Base-by-base conservation (phyloP, 2,113 vertebrate species). In the Spea multiplicata region DNA sequence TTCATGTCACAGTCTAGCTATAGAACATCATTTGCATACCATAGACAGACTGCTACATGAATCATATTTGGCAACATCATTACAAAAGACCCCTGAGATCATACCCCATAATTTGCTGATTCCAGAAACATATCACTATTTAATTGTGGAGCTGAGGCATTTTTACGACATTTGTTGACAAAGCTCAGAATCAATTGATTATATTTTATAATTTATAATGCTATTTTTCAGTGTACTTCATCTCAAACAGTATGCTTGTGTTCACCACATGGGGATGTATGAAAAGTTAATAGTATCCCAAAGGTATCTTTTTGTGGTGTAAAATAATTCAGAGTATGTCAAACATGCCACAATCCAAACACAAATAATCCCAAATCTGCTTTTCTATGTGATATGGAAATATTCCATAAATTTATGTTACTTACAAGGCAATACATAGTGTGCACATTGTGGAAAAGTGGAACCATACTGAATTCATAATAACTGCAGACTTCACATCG, bases 311-410 rank as follows among this genome's bases (percentile, higher is more conserved):
- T 80, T 65, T 71, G 73, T 80, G 78, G 64, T 66, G 62, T 80
- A 80, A 80, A 80, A 80, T 80, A 80, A 80, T 80, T 80, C 71
- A 80, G 78, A 74, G 61, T 80, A 68, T 68, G 78, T 68, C 78
- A 80, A 74, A 80, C 71, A 80, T 80, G 78, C 78, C 52, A 67
- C 53, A 49, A 66, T 52, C 53, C 13, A 62, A 73, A 73, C 77
- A 79, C 77, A 73, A 79, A 74, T 74, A 66, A 74, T 73, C 65
- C 71, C 50, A 68, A 80, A 74, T 77, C 68, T 53, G 70, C 44
- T 62, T 77, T 77, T 80, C 71, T 74, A 66, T 73, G 44, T 45
- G 64, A 73, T 59, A 74, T 57, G 68, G 73, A 73, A 73, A 74
- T 74, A 74, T 80, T 74, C 52, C 55, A 68, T 74, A 73, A 73